Base-by-base conservation (phyloP, 2,113 vertebrate genomes). In the Galbula dea region DNA sequence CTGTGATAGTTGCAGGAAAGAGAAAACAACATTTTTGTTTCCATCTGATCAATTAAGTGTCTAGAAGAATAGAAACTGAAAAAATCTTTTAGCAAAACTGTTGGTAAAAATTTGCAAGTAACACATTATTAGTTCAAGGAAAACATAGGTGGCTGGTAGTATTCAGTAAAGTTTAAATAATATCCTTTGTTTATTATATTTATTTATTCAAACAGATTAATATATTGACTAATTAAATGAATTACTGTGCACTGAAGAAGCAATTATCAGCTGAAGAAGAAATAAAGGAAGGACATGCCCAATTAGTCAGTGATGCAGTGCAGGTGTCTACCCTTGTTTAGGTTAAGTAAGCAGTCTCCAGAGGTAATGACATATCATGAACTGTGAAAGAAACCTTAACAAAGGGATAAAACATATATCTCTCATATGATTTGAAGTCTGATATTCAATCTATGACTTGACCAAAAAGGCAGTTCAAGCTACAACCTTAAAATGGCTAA, bases 261-360 rank as follows among this genome's bases (percentile, higher is more conserved):
- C 17, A 84, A 76, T 91, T 94, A 86, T 59, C 36, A 92, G 29
- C 15, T 71, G 51, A 46, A 88, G 69, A 82, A 92, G 10, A 65
- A 91, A 84, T 62, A 69, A 79, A 67, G 23, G 36, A 88, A 88
- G 46, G 58, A 84, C 48, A 88, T 37, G 59, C 36, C 36, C 45
- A 86, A 71, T 94, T 95, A 92, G 82, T 82, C 86, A 96, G 36
- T 63, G 65, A 91, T 84, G 93, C 88, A 95, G 46, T 43, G 84
- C 62, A 95, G 75, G 73, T 91, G 69, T 34, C 34, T 92, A 74
- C 22, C 30, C 27, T 90, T 83, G 32, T 71, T 95, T 78, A 27
- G 55, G 41, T 72, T 87, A 95, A 91, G 41, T 30, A 86, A 91
- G 34, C 34, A 68, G 71, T 43, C 79, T 92, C 66, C 63, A 90